These are phyloP conservation scores for Anneissia japonica DNA, from an alignment of 35 echinoderm and acorn worm genomes.

Conservation along the genomic window DNA sequence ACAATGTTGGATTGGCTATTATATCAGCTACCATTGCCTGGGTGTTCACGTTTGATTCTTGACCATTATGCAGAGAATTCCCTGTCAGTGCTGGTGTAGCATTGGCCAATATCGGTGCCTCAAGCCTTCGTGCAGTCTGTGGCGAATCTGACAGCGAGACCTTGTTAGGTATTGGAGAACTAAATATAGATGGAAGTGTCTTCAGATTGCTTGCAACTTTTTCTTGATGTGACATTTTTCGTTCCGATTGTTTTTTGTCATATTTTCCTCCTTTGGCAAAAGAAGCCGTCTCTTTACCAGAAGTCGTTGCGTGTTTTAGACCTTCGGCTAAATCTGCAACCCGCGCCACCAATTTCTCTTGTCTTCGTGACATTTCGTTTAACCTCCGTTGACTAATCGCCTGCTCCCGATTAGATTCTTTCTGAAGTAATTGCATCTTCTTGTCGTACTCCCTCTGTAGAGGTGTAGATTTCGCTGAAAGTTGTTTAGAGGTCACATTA, in stretches of 20 bases:
- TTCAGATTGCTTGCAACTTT: not conserved
- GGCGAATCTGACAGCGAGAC: not conserved
- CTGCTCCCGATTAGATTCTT: not conserved
- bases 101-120: not conserved
- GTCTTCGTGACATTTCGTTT: not conserved
- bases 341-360: not conserved
- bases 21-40: constrained; percentile 30
- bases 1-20: constrained; percentile 59
- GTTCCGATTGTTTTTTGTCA: not conserved
- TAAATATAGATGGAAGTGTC: not conserved
- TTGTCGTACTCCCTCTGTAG: not conserved
- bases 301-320: not conserved
- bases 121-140: not conserved
- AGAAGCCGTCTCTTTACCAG: not conserved
- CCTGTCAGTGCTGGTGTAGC: not conserved
- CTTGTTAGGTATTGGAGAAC: not conserved
- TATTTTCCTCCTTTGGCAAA: not conserved
- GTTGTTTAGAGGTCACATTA: not conserved
- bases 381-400: not conserved
- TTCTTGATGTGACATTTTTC: not conserved
- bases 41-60: not conserved
- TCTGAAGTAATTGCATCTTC: not conserved
- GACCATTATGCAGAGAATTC: not conserved
- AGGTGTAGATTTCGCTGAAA: not conserved
- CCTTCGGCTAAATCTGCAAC: not conserved